Base-by-base conservation (phyloP, 1,140 invertebrate species). In the Aphaenogaster rudis region DNA sequence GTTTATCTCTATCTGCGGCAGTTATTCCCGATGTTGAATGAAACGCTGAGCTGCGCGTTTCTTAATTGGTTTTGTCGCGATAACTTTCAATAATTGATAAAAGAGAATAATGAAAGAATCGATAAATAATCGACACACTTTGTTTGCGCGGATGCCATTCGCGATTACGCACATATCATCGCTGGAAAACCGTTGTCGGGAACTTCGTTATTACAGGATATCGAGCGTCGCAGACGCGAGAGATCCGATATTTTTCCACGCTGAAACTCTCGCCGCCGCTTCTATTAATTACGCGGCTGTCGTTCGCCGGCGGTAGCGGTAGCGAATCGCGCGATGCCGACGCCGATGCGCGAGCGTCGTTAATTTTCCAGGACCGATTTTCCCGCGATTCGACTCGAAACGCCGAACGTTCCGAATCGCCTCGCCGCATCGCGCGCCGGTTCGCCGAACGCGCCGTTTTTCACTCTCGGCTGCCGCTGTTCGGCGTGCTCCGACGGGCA, bases 261-360 rank as follows among this genome's bases (percentile, higher is more conserved):
- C 63, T 84, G 59, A 66, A 76, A 42, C 78, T 90, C 78, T 90
- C 54, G 36, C 77, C 21, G 45, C 6, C 48, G 28, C 21, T 89
- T 78, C 78, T 90, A 90, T 90, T 90, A 90, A 90, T 90, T 90
- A 89, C 88, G n/a, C 42, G 67, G 88, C 64, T 80, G 74, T 78
- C 80, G 87, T 78, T 57, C 45, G 76, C 76, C 33, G 48, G 66
- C 42, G 48, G 42, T 52, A 28, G 69, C 48, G 59, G 50, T 59
- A 48, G 57, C 59, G 48, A 36, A 76, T 66, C 72, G 57, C 45
- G 61, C 76, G 50, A 79, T 66, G 15, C 72, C 61, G 42, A 66
- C 50, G 57, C 45, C 21, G 66, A 69, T 50, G 64, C 67, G 52
- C 67, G 64, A 80, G 79, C 88, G 42, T 86, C 79, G 89, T 88